A percentile compares a stretch with the other conserved stretches of the same genome.
These are phyloP conservation scores for Labia minor DNA, from an alignment of 2,888 invertebrate species.

Conservation along the genomic window DNA sequence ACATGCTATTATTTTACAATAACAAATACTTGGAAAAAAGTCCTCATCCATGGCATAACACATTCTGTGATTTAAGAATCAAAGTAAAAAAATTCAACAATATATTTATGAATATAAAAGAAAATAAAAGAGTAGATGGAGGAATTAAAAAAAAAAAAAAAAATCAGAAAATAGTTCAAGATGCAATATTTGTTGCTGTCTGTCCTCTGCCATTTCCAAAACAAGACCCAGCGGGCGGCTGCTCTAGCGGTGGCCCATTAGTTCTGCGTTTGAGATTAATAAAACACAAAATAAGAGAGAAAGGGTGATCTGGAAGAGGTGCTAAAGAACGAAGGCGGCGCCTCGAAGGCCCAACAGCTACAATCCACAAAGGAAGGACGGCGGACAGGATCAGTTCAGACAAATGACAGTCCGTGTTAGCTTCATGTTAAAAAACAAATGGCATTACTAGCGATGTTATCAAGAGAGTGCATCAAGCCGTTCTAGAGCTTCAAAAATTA, in stretches of 20 bases:
- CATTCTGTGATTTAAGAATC: constrained; percentile 1
- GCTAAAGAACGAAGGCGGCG: constrained; percentile 13
- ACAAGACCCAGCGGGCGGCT: constrained; percentile 13
- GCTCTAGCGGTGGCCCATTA: constrained; percentile 4
- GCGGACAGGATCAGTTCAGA: constrained; percentile 13
- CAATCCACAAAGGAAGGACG: not conserved
- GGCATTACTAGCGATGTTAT: not conserved
- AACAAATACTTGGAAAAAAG: not conserved
- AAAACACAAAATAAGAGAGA: not conserved
- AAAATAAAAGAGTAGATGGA: not conserved
- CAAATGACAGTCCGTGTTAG: constrained; percentile 5
- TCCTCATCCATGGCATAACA: constrained; percentile 5
- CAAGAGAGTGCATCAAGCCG: constrained; percentile 7
- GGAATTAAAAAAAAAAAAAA: constrained; percentile 15
- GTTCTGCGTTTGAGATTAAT: not conserved
- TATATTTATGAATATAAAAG: constrained; percentile 13
- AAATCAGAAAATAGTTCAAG: constrained; percentile 18
- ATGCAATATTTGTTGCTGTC: constrained; percentile 9
- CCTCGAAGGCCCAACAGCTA: constrained; percentile 13
- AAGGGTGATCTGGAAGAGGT: constrained; percentile 2
- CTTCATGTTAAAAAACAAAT: not conserved
- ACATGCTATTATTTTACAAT: constrained; percentile 4
- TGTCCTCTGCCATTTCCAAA: constrained; percentile 13
- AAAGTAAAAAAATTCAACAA: not conserved
- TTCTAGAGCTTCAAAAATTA: constrained; percentile 4